A percentile compares a stretch with the other conserved stretches of the same genome.
Conservation (phyloP, 2,888 invertebrate species). For the Sminthurinus aureus region DNA sequence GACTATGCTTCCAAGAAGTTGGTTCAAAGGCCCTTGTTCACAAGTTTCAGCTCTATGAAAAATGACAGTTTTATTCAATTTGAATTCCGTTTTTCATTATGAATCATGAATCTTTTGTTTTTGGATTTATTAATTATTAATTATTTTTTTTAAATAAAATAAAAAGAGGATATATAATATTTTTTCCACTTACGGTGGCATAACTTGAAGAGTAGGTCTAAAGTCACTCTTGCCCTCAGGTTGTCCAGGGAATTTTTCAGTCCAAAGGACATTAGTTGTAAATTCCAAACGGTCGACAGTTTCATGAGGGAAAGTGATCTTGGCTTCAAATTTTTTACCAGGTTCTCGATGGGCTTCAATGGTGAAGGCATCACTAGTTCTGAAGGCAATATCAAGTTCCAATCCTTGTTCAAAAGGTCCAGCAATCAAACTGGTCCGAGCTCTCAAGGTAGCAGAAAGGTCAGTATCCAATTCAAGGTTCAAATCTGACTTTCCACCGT, state of each 20-base stretch:
- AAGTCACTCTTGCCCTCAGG: constrained; percentile 11
- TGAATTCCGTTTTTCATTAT: too few relatives aligned
- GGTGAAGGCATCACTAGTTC: constrained; percentile 72
- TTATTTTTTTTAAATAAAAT: neutral
- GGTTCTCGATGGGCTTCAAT: constrained; percentile 64
- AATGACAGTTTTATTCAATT: neutral
- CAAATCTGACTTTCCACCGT: constrained; percentile 78
- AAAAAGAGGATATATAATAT: neutral
- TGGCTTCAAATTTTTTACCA: constrained; percentile 76
- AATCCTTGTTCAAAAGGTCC: constrained; percentile 74
- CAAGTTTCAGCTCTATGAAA: neutral
- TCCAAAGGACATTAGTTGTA: constrained; percentile 63
- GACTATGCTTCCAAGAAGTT: neutral
- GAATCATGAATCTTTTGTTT: too few relatives aligned
- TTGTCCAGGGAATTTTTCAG: neutral
- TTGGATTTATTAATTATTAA: too few relatives aligned
- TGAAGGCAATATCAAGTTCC: constrained; percentile 75
- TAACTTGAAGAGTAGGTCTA: neutral
- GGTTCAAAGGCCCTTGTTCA: neutral
- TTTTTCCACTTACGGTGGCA: constrained; percentile 36
- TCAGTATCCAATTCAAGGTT: constrained; percentile 20
- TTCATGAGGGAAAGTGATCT: constrained; percentile 78
- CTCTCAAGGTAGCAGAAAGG: constrained; percentile 56
- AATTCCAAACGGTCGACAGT: constrained; percentile 81
- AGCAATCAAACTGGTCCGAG: constrained; percentile 64